Base-by-base conservation (phyloP, 1,140 invertebrate species). In the Sarcophaga bullata region DNA sequence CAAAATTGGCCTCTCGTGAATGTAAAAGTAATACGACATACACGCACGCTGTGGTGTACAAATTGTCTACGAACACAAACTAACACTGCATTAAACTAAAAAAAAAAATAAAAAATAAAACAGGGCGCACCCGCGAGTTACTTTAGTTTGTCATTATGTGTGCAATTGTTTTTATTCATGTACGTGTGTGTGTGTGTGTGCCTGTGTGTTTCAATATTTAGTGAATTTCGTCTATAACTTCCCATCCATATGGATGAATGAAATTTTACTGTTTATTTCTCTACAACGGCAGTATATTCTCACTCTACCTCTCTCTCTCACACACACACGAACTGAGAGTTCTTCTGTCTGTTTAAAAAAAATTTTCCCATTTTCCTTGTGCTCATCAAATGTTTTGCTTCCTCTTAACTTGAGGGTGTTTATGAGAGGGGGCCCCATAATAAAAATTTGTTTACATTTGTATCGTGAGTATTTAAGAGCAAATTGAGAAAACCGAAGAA, bases 41-140 rank as follows among this genome's bases (percentile, higher is more conserved):
- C 25, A 19, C 19, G 17, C 62, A 19, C 17, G 62, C 62, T 68
- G 25, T 37, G 54, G 17, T 19, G 62, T 6, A 68, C 62, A 68
- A 68, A 68, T 37, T 37, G 25, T 37, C 25, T 37, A 17, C n/a
- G 62, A 52, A 50, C 48, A 72, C 19, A 17, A 78, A 78, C 75
- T 50, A 47, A 15, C 50, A 17, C 48, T 17, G 62, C 62, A 78
- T 15, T 17, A n/a, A 78, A 19, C 10, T 19, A 78, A 48, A 52
- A 52, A 47, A 48, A 17, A 19, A 8, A 50, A 2, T 7, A 25
- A n/a, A 78, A 37, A 37, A 19, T 52, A n/a, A 78, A 50, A 50
- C 48, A 62, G 80, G 80, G 80, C 80, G 80, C 80, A 81, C 80
- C 80, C 80, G 80, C 54, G 54, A 81, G 80, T 68, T 81, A 81